Evolutionary conservation across 2,797 vertebrate genomes (phyloP), one percentile per base, ranked within the genome.

Genomic region (Silurus aristotelis): DNA sequence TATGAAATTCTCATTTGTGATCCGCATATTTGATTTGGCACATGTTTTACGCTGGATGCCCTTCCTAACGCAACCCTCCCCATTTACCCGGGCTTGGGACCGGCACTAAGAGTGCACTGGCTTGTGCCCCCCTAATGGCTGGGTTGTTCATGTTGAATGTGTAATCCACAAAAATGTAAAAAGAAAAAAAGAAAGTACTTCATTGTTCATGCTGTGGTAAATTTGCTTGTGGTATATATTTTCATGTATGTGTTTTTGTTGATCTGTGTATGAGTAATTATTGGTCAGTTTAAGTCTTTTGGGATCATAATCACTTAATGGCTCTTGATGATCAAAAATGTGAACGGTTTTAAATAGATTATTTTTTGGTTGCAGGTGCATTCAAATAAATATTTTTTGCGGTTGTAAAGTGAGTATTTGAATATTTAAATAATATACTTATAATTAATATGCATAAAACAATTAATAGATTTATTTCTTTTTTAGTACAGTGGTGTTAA

Each of bases 401-500:
- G 86, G 87, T 89, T 84, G 84, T 91, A 89, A 87, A 27, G 79
- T 46, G 64, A 83, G 63, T 89, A 90, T 89, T 85, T 80, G 64
- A 87, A 83, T 83, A 89, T 89, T 88, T 43, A 89, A 76, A 83
- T 81, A 67, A 10, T 84, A 84, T 78, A 61, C 64, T 66, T 85
- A 84, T 85, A 71, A 85, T 91, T 91, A 87, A 85, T 17, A 85
- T 89, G 87, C 71, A 87, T 88, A 89, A 91, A 89, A 91, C 86
- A 90, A 38, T 38, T 38, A 38, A 4, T 38, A 38, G 38, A 52
- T 52, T 9, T 52, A 48, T 87, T 92, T 85, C 89, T 80, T 87
- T 89, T 86, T 25, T 25, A 5, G 48, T 76, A 27, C 79, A 88
- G 87, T 90, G 46, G 60, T 86, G 78, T 86, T 84, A 20, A 61